These are phyloP conservation scores for Limosa lapponica DNA, from an alignment of 2,797 vertebrate genomes.

Conservation along the genomic window DNA sequence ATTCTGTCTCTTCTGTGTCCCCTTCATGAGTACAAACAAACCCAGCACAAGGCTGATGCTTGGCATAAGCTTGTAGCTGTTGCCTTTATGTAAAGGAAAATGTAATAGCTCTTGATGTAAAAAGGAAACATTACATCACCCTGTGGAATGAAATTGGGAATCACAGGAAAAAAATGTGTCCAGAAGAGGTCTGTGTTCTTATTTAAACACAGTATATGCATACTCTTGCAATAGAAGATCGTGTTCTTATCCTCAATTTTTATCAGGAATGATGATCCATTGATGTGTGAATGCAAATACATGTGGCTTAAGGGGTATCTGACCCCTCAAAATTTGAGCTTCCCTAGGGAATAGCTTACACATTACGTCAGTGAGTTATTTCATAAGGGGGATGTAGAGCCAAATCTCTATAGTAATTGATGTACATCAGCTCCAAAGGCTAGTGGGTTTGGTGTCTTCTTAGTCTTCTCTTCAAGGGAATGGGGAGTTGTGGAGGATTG, in stretches of 20 bases:
- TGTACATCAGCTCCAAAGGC: background rate
- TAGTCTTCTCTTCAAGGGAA: background rate
- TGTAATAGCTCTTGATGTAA: background rate
- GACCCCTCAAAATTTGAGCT: background rate
- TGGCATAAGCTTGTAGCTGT: background rate
- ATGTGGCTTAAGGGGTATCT: background rate
- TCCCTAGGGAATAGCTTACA: background rate
- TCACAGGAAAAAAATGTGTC: background rate
- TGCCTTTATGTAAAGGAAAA: background rate
- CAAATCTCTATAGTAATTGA: background rate
- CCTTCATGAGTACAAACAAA: background rate
- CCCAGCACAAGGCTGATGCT: background rate
- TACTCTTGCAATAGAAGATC: background rate
- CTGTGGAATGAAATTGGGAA: background rate
- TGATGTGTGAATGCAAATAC: background rate
- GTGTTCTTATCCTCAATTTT: background rate
- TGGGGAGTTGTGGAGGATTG: background rate
- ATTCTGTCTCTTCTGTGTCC: background rate
- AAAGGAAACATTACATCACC: background rate
- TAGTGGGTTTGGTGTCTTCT: background rate
- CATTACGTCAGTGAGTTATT: background rate
- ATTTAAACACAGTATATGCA: background rate
- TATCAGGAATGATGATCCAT: background rate
- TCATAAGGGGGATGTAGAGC: background rate
- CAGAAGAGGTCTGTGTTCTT: background rate